These are phyloP conservation scores for Pogonus chalceus DNA, from an alignment of 1,140 invertebrate species.

Conservation along the genomic window DNA sequence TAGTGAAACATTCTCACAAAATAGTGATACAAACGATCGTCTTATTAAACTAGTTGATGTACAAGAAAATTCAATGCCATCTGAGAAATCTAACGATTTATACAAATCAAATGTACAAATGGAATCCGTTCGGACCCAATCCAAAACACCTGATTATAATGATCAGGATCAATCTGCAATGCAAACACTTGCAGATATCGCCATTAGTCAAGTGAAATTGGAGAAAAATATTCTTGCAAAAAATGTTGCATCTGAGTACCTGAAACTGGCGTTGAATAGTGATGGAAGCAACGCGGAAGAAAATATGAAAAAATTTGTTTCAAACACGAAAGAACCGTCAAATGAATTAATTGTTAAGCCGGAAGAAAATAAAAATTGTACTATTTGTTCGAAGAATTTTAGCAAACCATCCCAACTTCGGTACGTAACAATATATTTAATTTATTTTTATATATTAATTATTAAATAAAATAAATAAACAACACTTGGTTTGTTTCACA, in stretches of 20 bases:
- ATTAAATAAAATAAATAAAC: not conserved
- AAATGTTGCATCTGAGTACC: conserved; percentile 48
- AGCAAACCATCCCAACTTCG: conserved; percentile 79
- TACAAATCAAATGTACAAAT: not conserved
- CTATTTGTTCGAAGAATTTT: conserved; percentile 85
- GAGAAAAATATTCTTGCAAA: conserved; percentile 39
- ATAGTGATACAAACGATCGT: not conserved
- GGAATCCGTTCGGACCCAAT: not conserved
- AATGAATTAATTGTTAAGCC: conserved; percentile 31
- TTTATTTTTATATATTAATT: conserved; percentile 3
- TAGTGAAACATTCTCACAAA: not conserved
- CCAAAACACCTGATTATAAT: not conserved
- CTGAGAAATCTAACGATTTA: not conserved
- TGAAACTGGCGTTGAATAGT: conserved; percentile 44
- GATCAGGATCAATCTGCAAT: conserved; percentile 22
- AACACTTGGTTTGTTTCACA: no score
- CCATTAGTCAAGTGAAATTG: conserved; percentile 34
- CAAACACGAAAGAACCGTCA: conserved; percentile 21
- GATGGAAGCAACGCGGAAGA: conserved; percentile 17
- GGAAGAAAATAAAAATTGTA: conserved; percentile 47
- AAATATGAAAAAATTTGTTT: conserved; percentile 16
- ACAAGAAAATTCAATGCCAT: no score
- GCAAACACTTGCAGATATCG: conserved; percentile 36
- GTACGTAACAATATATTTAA: conserved; percentile 18
- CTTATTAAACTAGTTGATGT: no score